phyloP scores from a whole-genome alignment of 2,888 invertebrate genomes.

The Camptogramma bilineatum region DNA sequence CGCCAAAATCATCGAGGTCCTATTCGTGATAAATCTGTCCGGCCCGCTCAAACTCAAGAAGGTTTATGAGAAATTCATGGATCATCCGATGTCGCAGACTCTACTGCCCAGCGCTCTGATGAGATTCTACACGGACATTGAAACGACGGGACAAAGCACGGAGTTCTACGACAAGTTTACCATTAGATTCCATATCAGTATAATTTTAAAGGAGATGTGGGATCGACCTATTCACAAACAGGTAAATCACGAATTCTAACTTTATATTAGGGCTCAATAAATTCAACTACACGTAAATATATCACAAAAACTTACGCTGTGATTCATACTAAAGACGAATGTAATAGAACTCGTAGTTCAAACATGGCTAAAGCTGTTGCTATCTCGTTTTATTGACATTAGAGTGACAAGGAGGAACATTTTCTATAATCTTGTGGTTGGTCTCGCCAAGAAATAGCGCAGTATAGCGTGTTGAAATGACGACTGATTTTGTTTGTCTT shows the following conservation, averaged over 20 bases:
- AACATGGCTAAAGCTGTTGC: too few species aligned
- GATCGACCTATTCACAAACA: conserved; percentile 92
- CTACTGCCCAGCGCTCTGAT: conserved; percentile 95
- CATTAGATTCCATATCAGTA: conserved; percentile 98
- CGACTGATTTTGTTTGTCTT: too few species aligned
- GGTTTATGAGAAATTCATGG: conserved; percentile 92
- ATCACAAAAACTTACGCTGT: too few species aligned
- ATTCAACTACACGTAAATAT: too few species aligned
- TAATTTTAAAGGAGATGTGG: conserved; percentile 99
- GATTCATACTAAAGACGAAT: too few species aligned
- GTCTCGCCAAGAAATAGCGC: too few species aligned
- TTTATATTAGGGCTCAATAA: too few species aligned
- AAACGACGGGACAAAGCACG: conserved; percentile 98
- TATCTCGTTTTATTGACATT: too few species aligned
- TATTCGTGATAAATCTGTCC: conserved; percentile 91
- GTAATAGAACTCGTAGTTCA: too few species aligned
- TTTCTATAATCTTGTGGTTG: too few species aligned
- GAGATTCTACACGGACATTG: conserved; percentile 99
- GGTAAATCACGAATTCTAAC: conserved; percentile 53
- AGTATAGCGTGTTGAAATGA: too few species aligned
- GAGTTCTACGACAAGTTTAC: conserved; percentile 99
- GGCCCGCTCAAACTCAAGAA: conserved; percentile 82
- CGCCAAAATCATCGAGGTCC: conserved; percentile 97
- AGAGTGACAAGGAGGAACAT: too few species aligned
- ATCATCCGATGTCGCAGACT: conserved; percentile 90